These are phyloP conservation scores for Abrostola tripartita DNA, from an alignment of 2,888 invertebrate genomes.

Conservation along the genomic window DNA sequence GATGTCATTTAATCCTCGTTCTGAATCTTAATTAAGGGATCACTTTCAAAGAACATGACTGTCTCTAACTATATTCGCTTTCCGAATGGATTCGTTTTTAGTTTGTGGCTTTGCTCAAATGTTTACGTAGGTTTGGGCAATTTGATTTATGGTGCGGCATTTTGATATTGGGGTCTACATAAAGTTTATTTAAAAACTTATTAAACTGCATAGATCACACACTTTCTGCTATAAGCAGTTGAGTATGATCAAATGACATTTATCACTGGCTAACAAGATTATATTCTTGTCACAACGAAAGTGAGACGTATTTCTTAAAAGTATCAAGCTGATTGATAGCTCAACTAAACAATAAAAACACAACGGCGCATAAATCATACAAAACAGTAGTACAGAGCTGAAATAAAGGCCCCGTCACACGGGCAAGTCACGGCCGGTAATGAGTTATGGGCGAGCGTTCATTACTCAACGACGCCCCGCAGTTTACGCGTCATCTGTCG, in stretches of 20 bases:
- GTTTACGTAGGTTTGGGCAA: constrained; percentile 13
- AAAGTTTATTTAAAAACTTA: neutral
- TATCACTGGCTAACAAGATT: constrained; percentile 2
- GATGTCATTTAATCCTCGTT: constrained; percentile 52
- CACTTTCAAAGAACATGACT: constrained; percentile 39
- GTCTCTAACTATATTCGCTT: constrained; percentile 30
- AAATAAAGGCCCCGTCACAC: constrained; percentile 76
- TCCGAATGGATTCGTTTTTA: constrained; percentile 38
- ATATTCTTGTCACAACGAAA: constrained; percentile 25
- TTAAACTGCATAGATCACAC: neutral
- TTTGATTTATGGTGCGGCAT: constrained; percentile 7
- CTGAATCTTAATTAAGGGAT: constrained; percentile 50
- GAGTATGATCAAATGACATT: neutral
- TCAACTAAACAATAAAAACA: constrained; percentile 59
- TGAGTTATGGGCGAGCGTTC: constrained; percentile 76
- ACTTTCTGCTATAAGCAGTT: neutral
- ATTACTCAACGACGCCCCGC: constrained; percentile 81
- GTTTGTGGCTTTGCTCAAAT: constrained; percentile 26
- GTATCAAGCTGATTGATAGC: constrained; percentile 55
- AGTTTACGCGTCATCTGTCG: constrained; percentile 81
- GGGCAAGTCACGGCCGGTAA: constrained; percentile 76
- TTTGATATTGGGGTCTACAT: neutral
- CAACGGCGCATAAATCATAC: constrained; percentile 66
- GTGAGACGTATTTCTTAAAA: constrained; percentile 16
- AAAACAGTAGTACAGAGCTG: constrained; percentile 69